A percentile compares a stretch with the other conserved stretches of the same genome.
Evolutionary conservation across 1,140 invertebrate genomes (phyloP).

Genomic region (Drosophila melanica): DNA sequence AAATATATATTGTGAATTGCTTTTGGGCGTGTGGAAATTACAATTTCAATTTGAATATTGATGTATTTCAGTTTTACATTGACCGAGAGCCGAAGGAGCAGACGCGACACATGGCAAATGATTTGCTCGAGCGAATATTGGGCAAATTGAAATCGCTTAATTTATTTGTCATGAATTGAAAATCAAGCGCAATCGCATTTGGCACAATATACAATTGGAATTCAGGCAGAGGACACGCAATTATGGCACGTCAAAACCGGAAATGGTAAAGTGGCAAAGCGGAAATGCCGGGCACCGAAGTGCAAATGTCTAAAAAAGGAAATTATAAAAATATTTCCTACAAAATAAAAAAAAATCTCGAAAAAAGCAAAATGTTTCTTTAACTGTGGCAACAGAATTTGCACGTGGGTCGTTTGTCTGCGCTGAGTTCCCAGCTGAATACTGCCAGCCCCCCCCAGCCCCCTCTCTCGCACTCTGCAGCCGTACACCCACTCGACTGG

Average conservation of each 20-base stretch:
- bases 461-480: too few relatives aligned
- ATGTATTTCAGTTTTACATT: too few relatives aligned
- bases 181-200: conserved; percentile 54
- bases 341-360: not conserved
- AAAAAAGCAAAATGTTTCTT: conserved; percentile 43
- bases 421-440: conserved; percentile 41
- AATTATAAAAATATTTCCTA: conserved; percentile 76
- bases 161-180: conserved; percentile 58
- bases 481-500: conserved; percentile 20
- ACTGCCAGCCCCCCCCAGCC: conserved; percentile 31
- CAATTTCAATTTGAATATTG: too few relatives aligned
- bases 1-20: too few relatives aligned
- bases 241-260: conserved; percentile 71
- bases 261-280: conserved; percentile 77
- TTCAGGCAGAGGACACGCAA: conserved; percentile 44
- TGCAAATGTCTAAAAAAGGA: conserved; percentile 72
- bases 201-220: conserved; percentile 9
- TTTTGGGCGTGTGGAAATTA: too few relatives aligned
- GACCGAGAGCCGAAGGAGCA: not conserved
- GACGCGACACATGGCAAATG: conserved; percentile 12
- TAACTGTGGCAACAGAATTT: conserved; percentile 40
- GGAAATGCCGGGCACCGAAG: conserved; percentile 67
- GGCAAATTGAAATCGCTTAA: conserved; percentile 52
- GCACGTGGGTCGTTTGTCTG: conserved; percentile 64
- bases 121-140: conserved; percentile 16